A percentile compares a stretch with the other conserved stretches of the same genome.
phyloP scores from a whole-genome alignment of 1,140 invertebrate genomes.

The Lethocerus indicus region DNA sequence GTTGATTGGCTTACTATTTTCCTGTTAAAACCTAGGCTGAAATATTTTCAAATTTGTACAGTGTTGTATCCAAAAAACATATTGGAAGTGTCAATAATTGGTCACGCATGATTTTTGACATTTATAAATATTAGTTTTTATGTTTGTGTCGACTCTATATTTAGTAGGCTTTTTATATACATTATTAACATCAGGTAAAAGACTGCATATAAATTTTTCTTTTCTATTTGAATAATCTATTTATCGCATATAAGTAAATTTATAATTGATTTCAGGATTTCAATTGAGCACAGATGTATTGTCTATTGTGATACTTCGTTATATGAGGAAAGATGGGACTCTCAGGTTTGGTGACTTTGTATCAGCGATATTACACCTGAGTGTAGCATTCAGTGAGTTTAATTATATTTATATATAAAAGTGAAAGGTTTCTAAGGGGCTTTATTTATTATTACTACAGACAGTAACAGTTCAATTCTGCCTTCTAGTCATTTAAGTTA shows the following conservation, averaged over 20 bases:
- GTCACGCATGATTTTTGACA: too few species aligned
- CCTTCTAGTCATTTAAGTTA: background rate
- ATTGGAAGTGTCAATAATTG: too few species aligned
- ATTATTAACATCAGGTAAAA: too few species aligned
- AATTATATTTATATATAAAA: background rate
- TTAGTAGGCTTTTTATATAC: too few species aligned
- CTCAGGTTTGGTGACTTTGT: constrained; percentile 87
- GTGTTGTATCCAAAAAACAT: too few species aligned
- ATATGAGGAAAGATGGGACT: constrained; percentile 86
- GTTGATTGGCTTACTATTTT: too few species aligned
- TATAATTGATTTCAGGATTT: constrained; percentile 39
- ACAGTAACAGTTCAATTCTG: background rate
- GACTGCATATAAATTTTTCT: too few species aligned
- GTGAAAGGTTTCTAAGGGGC: background rate
- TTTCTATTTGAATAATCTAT: too few species aligned
- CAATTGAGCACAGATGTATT: constrained; percentile 68
- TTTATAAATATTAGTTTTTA: too few species aligned
- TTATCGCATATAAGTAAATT: background rate
- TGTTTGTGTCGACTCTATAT: too few species aligned
- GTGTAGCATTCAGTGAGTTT: constrained; percentile 67
- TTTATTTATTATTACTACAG: background rate
- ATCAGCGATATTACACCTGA: constrained; percentile 72
- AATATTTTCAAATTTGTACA: too few species aligned
- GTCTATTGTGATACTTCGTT: constrained; percentile 63
- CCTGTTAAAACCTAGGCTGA: background rate